Base-by-base conservation (phyloP, 2,113 vertebrate species). In the Phylloscopus trochiloides region DNA sequence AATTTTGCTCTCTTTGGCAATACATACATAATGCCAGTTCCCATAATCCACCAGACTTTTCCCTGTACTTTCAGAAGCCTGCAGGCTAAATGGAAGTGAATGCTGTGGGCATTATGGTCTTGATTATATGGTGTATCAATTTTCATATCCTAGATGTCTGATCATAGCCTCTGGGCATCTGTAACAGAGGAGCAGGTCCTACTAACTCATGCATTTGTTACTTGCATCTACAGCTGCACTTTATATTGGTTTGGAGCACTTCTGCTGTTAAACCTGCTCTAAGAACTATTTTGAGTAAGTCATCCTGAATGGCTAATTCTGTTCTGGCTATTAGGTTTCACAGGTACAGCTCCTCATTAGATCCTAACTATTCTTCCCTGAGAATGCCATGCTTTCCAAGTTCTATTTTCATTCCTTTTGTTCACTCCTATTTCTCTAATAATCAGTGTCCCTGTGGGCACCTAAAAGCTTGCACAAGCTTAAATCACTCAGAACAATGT, bases 81-180 rank as follows among this genome's bases (percentile, higher is more conserved):
- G 68, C 93, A 97, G 97, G 97, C 96, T 95, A 96, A 92, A 80
- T 96, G 96, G 91, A 95, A 90, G 96, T 82, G 90, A 79, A 94
- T 88, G 96, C 96, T 19, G 1, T 88, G 78, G 94, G 96, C 96
- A 94, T 97, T 88, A 96, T 90, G 88, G 73, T 95, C 67, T 91
- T 96, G 95, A 96, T 96, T 93, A 95, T 79, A 88, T 85, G 62
- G 94, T 84, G 47, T 94, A 97, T 97, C 93, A 84, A 96, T 97
- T 97, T 97, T 92, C 78, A 76, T 88, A 94, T 79, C 86, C 96
- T 95, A 93, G 40, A 88, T 96, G 78, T 86, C 90, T 97, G 96
- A 91, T 94, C 68, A 10, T 95, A 90, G 97, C 96, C 97, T 97
- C 96, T 85, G 81, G 97, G 96, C 96, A 94, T 94, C 67, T 96